Base-by-base conservation (phyloP, 53 echinoderm and acorn worm genomes). In the Temnopleurus reevesii region DNA sequence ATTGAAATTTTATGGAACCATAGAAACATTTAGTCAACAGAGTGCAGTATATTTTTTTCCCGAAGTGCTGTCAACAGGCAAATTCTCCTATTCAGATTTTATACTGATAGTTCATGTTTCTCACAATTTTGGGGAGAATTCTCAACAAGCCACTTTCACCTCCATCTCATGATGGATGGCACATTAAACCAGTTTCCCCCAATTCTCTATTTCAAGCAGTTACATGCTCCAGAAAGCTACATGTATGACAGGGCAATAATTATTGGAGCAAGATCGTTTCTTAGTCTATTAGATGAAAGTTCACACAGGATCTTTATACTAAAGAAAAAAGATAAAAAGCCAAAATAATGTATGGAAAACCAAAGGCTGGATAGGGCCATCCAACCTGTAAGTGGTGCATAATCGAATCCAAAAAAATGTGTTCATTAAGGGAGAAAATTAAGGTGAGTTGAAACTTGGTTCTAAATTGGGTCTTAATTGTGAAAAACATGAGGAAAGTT, bases 61-160 rank as follows among this genome's bases (percentile, higher is more conserved):
- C 36, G 23, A 41, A 71, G 71, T 2, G 36, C 71, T 71, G 71
- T 71, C 71, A 71, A 71, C 71, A 23, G 23, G 4, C 8, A 10
- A 71, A 71, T 71, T 43, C 41, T 23, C 71, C 71, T 38, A 41
- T 41, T 41, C 0, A 41, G 71, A 71, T 71, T 41, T 71, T 1
- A 18, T 34, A 9, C 5, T 71, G 71, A 41, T 41, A 38, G n/a
- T 41, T n/a, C 38, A 41, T 71, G 71, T 71, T 71, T 71, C 41
- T 41, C 38, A 38, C 71, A 36, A 71, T 71, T 71, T 36, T 71
- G n/a, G 21, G 71, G 15, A 41, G 0, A 13, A 71, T 41, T 21
- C 36, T 71, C 71, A 71, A 36, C 36, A 71, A 8, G 71, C n/a
- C 38, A 71, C 71, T 9, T 71, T 71, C 71, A 71, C 71, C 71